Conservation (phyloP, 2,113 vertebrate species). For the Actenoides lindsayi region DNA sequence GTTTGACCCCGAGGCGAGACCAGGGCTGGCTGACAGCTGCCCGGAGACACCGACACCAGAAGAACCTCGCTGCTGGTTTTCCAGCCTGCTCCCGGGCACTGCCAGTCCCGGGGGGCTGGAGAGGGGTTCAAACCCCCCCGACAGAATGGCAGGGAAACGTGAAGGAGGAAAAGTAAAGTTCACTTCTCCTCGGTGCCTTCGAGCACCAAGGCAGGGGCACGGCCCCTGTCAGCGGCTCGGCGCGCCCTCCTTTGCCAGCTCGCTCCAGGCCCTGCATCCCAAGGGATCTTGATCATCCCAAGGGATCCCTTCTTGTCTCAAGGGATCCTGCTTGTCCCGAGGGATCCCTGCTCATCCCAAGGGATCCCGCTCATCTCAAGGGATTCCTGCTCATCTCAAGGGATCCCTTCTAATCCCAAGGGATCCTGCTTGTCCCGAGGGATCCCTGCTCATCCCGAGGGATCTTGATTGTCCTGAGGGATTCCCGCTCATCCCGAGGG, state of each 20-base stretch:
- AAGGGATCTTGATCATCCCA: not conserved
- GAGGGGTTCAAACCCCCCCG: not conserved
- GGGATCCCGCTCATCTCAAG: no score
- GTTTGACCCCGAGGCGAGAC: not conserved
- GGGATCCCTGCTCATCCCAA: no score
- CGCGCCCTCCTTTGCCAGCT: not conserved
- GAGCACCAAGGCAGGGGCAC: not conserved
- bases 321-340: not conserved
- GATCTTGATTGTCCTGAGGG: not conserved
- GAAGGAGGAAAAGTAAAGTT: not conserved
- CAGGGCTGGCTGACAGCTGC: not conserved
- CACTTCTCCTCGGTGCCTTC: not conserved
- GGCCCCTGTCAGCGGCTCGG: not conserved
- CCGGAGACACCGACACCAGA: not conserved
- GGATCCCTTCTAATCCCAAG: no score
- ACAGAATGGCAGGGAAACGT: not conserved
- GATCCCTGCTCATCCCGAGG: no score
- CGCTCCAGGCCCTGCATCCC: not conserved
- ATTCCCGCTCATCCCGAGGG: not conserved
- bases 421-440: not conserved
- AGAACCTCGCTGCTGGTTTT: not conserved
- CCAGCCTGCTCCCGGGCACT: not conserved
- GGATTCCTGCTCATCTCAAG: no score
- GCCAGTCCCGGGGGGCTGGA: rapidly evolving
- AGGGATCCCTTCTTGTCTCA: not conserved